These are phyloP conservation scores for Halyomorpha halys DNA, from an alignment of 1,140 invertebrate species.

Conservation along the genomic window DNA sequence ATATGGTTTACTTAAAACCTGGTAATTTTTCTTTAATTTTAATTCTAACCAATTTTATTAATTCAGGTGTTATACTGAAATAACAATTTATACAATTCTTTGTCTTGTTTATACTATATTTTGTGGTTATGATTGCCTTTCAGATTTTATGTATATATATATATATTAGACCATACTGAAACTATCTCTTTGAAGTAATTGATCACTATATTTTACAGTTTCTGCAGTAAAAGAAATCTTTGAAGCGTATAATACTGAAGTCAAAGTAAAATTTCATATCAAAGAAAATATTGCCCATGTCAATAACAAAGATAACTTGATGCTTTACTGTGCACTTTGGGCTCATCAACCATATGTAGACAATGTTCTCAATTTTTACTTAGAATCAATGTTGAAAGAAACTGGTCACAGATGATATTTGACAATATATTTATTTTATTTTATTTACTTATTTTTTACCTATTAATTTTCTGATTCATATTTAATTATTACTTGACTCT, in stretches of 20 bases:
- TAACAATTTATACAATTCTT: too few relatives aligned
- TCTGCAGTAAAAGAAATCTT: neutral
- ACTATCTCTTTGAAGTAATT: neutral
- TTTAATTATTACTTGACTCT: too few relatives aligned
- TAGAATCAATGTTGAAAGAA: constrained; percentile 26
- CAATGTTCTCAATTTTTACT: neutral
- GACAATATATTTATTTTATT: too few relatives aligned
- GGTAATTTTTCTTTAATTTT: too few relatives aligned
- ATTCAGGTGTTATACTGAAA: too few relatives aligned
- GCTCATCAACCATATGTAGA: constrained; percentile 23
- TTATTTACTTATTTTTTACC: too few relatives aligned
- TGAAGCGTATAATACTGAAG: constrained; percentile 16
- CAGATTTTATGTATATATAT: constrained; percentile 1
- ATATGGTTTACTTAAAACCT: too few relatives aligned
- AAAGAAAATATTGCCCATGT: constrained; percentile 25
- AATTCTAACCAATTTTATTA: too few relatives aligned
- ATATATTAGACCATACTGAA: neutral
- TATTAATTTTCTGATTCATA: too few relatives aligned
- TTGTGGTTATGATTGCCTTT: too few relatives aligned
- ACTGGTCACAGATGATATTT: constrained; percentile 21
- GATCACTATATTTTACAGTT: constrained; percentile 19
- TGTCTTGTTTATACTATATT: too few relatives aligned
- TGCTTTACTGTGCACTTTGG: constrained; percentile 20
- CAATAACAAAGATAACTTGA: constrained; percentile 7
- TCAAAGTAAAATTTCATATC: constrained; percentile 16